Conservation (phyloP, 2,888 invertebrate genomes). For the Galerucella pusilla region DNA sequence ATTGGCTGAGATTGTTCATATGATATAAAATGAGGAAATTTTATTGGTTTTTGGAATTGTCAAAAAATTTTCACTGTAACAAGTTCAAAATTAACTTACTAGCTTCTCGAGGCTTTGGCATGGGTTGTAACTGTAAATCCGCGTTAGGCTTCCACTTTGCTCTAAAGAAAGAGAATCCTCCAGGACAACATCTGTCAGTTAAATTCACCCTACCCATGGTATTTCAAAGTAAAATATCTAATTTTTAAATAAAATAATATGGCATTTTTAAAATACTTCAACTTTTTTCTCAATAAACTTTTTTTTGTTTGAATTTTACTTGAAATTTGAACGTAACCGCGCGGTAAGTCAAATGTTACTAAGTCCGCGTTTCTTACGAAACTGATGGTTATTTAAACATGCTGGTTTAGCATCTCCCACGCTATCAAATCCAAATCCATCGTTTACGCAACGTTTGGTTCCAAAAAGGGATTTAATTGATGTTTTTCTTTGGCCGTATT, state of each 20-base stretch:
- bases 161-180: constrained; percentile 60
- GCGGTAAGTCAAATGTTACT: neutral
- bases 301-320: neutral
- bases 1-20: too few relatives aligned
- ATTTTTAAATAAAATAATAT: neutral
- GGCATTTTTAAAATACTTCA: neutral
- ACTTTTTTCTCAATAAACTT: neutral
- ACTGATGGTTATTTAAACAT: neutral
- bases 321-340: neutral
- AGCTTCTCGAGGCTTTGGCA: constrained; percentile 76
- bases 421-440: neutral
- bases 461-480: neutral
- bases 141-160: constrained; percentile 61
- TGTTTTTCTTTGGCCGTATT: neutral
- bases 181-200: constrained; percentile 49
- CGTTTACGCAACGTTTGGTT: neutral
- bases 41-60: too few relatives aligned
- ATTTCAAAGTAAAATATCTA: neutral
- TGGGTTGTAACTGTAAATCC: constrained; percentile 54
- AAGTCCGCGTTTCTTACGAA: neutral
- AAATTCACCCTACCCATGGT: constrained; percentile 54
- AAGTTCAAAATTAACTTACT: constrained; percentile 66
- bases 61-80: too few relatives aligned
- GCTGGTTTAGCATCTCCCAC: constrained; percentile 3
- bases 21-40: too few relatives aligned